Base-by-base conservation (phyloP, 1,140 invertebrate genomes). In the Gyrodactylus salaris region DNA sequence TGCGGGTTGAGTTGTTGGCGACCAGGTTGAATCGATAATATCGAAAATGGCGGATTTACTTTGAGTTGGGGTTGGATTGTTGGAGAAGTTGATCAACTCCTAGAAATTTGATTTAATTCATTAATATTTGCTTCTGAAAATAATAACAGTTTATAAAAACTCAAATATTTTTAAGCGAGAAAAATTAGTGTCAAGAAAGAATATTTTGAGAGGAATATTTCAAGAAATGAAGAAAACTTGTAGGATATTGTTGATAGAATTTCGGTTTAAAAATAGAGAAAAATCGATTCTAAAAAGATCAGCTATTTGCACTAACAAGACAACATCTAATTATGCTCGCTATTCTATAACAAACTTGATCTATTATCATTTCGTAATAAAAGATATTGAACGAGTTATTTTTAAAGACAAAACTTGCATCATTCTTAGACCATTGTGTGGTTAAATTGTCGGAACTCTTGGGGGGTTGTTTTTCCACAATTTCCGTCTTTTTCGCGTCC, bases 401-500 rank as follows among this genome's bases (percentile, higher is more conserved):
- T 16, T 16, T 54, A 54, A 54, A n/a, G n/a, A 16, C 34, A 54
- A n/a, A n/a, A n/a, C 34, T 54, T n/a, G n/a, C 34, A 16, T 54
- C 34, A 54, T 54, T 54, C n/a, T 54, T 54, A 54, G 7, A 16
- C 34, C 34, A n/a, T n/a, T n/a, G n/a, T n/a, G n/a, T n/a, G n/a
- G n/a, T n/a, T n/a, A n/a, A n/a, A n/a, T n/a, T n/a, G n/a, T n/a
- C n/a, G n/a, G n/a, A n/a, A n/a, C n/a, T n/a, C n/a, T n/a, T n/a
- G n/a, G n/a, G n/a, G n/a, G n/a, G n/a, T n/a, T n/a, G n/a, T n/a
- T n/a, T n/a, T n/a, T n/a, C n/a, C n/a, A n/a, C n/a, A n/a, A n/a
- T n/a, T n/a, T n/a, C 34, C 34, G n/a, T 54, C 7, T 16, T n/a
- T 54, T 54, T 54, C n/a, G 34, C 34, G 83, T 99, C 94, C 81